A percentile compares a stretch with the other conserved stretches of the same genome.
Evolutionary conservation across 2,888 invertebrate species (phyloP).

Genomic region (Scrobipalpa costella): DNA sequence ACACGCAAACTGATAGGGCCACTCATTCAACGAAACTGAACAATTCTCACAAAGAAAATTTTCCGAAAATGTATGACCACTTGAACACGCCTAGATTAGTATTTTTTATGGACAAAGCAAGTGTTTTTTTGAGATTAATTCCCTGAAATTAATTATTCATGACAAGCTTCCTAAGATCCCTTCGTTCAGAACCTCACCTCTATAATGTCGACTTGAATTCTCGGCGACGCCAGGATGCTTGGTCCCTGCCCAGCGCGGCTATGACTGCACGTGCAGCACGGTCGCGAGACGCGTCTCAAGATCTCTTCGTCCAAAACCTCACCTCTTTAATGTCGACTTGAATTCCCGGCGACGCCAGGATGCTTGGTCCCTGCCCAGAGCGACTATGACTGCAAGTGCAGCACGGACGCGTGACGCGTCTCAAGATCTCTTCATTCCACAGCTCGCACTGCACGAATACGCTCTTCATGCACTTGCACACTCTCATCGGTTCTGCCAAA

Average conservation of each 20-base stretch:
- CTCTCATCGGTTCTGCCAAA: constrained; percentile 55
- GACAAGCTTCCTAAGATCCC: too few relatives aligned
- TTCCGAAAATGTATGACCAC: too few relatives aligned
- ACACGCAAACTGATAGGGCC: too few relatives aligned
- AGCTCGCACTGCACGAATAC: constrained; percentile 72
- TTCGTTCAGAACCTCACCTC: neutral
- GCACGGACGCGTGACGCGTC: constrained; percentile 59
- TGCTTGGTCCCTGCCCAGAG: constrained; percentile 39
- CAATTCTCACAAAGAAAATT: too few relatives aligned
- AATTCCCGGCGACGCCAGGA: constrained; percentile 48
- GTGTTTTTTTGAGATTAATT: too few relatives aligned
- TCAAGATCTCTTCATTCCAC: constrained; percentile 69
- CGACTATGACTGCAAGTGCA: constrained; percentile 59
- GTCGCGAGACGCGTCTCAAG: constrained; percentile 56
- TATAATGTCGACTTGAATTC: constrained; percentile 46
- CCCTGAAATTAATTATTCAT: too few relatives aligned
- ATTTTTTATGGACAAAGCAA: too few relatives aligned
- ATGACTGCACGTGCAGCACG: constrained; percentile 62
- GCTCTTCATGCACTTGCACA: constrained; percentile 73
- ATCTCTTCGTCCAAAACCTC: constrained; percentile 44
- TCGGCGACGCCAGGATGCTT: constrained; percentile 44
- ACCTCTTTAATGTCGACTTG: constrained; percentile 42
- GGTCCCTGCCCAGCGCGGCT: constrained; percentile 40
- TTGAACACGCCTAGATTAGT: too few relatives aligned
- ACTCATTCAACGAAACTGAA: neutral